Base-by-base conservation (phyloP, 2,113 vertebrate species). In the Pseudorhombus dupliciocellatus region DNA sequence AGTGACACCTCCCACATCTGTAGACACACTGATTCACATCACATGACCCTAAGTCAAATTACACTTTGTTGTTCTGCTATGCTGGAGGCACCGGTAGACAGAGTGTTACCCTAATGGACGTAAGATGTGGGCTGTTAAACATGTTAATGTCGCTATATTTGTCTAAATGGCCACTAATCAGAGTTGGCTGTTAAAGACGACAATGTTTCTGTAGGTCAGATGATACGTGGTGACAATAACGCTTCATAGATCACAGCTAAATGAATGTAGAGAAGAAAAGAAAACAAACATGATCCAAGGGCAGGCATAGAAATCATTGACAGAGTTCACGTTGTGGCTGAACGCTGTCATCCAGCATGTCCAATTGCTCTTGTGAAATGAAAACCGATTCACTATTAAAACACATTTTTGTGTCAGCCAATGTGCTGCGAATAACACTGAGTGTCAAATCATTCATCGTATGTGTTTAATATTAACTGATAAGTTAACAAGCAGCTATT, bases 221-320 rank as follows among this genome's bases (percentile, higher is more conserved):
- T 25, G 6, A 28, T 52, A 57, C 15, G 46, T 42, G 4, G 16
- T 50, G 48, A 71, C 28, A 57, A 11, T 64, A 20, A 26, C 9
- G 66, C 22, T 15, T 69, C 31, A 64, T 22, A 72, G 28, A 75
- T 71, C 70, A 58, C 25, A 65, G 66, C 70, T 31, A 68, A 60
- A 75, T 73, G 44, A 73, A 69, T 76, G 44, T 44, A 26, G 44
- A 65, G 64, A 71, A 53, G 65, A 48, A 75, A 31, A 61, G 61
- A 37, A 81, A 88, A 85, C 75, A 83, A 46, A 84, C 73, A 84
- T 76, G 68, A 82, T 71, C 72, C 79, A 88, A 89, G 79, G 83
- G 48, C 81, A 84, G 50, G 8, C 62, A 69, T n/a, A 80, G 62
- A 63, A 89, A 91, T 91, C 73, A 91, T 89, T 89, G 78, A 92